Evolutionary conservation across 2,888 invertebrate genomes (phyloP).

Genomic region (Ormyrus thymus): DNA sequence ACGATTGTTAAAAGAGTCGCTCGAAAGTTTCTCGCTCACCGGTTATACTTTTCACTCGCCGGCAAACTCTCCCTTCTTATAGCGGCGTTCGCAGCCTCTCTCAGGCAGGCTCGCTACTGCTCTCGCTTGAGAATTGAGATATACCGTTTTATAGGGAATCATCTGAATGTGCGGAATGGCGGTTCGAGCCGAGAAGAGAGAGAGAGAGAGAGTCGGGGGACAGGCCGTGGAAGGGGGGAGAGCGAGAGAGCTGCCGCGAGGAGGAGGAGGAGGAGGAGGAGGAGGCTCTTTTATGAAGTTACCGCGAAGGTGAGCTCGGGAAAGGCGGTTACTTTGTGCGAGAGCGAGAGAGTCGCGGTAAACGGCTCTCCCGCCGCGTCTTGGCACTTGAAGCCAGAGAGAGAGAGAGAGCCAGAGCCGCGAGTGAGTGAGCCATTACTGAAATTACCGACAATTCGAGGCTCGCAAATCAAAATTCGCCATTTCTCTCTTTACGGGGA

Average conservation of each 20-base stretch:
- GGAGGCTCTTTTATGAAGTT: constrained; percentile 70
- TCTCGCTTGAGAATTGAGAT: constrained; percentile 67
- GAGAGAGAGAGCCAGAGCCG: constrained; percentile 47
- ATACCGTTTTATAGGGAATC: constrained; percentile 71
- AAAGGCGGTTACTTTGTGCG: constrained; percentile 67
- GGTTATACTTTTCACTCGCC: constrained; percentile 37
- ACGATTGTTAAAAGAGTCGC: neutral
- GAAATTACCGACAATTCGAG: constrained; percentile 73
- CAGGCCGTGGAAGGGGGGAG: neutral
- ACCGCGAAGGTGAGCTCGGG: constrained; percentile 64
- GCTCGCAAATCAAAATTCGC: constrained; percentile 73
- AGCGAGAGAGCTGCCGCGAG: constrained; percentile 53
- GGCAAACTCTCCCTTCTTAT: constrained; percentile 14
- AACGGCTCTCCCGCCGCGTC: constrained; percentile 58
- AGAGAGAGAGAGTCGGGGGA: neutral
- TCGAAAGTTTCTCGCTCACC: constrained; percentile 44
- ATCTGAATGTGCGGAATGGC: constrained; percentile 65
- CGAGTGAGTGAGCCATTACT: constrained; percentile 72
- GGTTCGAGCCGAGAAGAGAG: neutral
- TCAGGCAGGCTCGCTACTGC: constrained; percentile 29
- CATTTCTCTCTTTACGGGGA: constrained; percentile 61
- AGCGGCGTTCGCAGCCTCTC: neutral
- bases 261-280: constrained; percentile 35
- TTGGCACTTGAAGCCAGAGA: constrained; percentile 23
- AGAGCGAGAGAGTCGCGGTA: constrained; percentile 54